A percentile compares a stretch with the other conserved stretches of the same genome.
Evolutionary conservation across 1,140 invertebrate species (phyloP).

Genomic region (Aphelinus certus): DNA sequence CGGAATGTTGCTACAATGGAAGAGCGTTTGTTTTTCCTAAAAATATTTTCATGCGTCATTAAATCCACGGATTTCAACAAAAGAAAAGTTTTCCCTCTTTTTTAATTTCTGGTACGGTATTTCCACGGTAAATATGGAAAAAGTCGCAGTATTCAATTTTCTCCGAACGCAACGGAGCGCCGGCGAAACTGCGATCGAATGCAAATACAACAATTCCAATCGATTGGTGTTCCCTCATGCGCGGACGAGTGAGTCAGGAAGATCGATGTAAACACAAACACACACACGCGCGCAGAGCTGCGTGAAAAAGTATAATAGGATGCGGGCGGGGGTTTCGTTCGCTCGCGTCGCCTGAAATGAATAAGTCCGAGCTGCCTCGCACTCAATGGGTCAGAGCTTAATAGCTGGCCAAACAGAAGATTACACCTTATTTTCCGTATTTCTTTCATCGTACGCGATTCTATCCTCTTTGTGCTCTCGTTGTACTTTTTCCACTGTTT

Average conservation of each 20-base stretch:
- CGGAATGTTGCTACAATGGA: too few relatives aligned
- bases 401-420: not conserved
- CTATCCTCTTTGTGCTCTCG: not conserved
- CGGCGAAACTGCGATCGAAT: too few relatives aligned
- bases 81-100: too few relatives aligned
- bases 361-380: not conserved
- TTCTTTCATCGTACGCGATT: not conserved
- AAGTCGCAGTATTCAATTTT: too few relatives aligned
- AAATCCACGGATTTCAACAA: too few relatives aligned
- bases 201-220: not conserved
- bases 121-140: too few relatives aligned
- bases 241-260: not conserved
- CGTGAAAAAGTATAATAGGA: too few relatives aligned
- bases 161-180: too few relatives aligned
- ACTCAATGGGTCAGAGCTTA: not conserved
- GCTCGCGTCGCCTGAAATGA: not conserved
- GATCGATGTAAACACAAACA: not conserved
- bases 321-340: not conserved
- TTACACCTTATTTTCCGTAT: slow-evolving; percentile 3
- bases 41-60: too few relatives aligned
- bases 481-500: not conserved
- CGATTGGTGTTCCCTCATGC: not conserved
- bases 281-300: too few relatives aligned
- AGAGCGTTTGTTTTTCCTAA: too few relatives aligned
- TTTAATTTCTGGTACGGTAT: too few relatives aligned